A percentile compares a stretch with the other conserved stretches of the same genome.
These are phyloP conservation scores for Rhamphomyia laevipes DNA, from an alignment of 2,888 invertebrate genomes.

Conservation along the genomic window DNA sequence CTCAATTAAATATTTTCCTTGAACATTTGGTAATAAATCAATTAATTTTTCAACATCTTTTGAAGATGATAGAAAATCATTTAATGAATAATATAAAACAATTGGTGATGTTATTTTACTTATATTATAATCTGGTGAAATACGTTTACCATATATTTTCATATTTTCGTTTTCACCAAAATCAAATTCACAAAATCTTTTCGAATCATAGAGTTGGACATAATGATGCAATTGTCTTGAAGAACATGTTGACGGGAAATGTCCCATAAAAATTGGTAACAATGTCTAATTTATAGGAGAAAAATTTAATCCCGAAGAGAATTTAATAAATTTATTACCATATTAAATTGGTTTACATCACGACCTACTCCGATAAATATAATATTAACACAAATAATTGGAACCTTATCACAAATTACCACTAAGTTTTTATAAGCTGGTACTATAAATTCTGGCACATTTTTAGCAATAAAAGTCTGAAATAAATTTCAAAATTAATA, in stretches of 20 bases:
- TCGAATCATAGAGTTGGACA: slow-evolving; percentile 34
- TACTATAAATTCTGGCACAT: neutral
- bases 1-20: slow-evolving; percentile 39
- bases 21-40: slow-evolving; percentile 26
- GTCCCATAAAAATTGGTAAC: slow-evolving; percentile 46
- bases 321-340: slow-evolving; percentile 24
- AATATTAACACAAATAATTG: slow-evolving; percentile 26
- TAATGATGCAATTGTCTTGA: slow-evolving; percentile 43
- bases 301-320: slow-evolving; percentile 1
- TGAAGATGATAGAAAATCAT: slow-evolving; percentile 44
- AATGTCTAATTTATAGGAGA: slow-evolving; percentile 45
- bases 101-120: slow-evolving; percentile 38
- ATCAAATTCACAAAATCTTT: slow-evolving; percentile 40
- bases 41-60: slow-evolving; percentile 23
- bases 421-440: neutral
- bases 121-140: slow-evolving; percentile 41
- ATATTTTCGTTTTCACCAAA: slow-evolving; percentile 38
- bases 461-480: neutral
- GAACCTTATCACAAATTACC: too few species aligned
- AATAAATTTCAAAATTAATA: neutral
- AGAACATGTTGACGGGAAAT: slow-evolving; percentile 47
- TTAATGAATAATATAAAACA: slow-evolving; percentile 41
- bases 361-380: slow-evolving; percentile 41
- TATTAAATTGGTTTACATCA: slow-evolving; percentile 34
- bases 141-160: slow-evolving; percentile 37